A percentile compares a stretch with the other conserved stretches of the same genome.
phyloP scores from a whole-genome alignment of 2,113 vertebrate genomes.

The Corvus moneduloides region DNA sequence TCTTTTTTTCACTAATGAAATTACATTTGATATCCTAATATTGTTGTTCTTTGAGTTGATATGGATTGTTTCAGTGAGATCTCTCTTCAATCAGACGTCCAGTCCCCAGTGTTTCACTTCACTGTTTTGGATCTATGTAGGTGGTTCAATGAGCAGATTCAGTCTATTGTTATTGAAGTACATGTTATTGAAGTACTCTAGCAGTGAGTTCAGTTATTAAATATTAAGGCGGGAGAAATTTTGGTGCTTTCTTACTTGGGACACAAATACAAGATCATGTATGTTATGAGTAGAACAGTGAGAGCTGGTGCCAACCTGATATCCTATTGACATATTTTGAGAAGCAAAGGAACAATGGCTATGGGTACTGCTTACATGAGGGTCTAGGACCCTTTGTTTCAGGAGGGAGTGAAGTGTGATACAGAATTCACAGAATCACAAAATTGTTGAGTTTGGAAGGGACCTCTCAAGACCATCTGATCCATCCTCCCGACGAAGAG shows the following conservation, averaged over 20 bases:
- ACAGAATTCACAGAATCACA: neutral
- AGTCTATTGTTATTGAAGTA: neutral
- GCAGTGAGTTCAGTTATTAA: neutral
- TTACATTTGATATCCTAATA: neutral
- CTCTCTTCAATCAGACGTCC: neutral
- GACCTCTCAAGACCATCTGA: neutral
- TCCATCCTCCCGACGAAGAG: rapidly evolving
- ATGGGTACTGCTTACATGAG: neutral
- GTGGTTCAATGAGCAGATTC: neutral
- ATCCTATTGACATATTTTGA: neutral
- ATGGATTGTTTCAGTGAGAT: neutral
- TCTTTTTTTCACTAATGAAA: neutral
- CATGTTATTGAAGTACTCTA: neutral
- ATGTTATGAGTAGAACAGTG: neutral
- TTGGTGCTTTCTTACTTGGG: neutral
- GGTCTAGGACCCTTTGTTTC: neutral
- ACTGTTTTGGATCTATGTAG: neutral
- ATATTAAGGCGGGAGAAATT: neutral
- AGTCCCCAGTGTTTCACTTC: neutral
- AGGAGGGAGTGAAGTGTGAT: neutral
- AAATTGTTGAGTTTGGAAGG: neutral
- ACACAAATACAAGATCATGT: neutral
- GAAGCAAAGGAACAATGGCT: neutral
- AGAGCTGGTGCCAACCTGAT: rapidly evolving
- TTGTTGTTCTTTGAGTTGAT: neutral